Base-by-base conservation (phyloP, 2,797 vertebrate genomes). In the Poecilia wingei region DNA sequence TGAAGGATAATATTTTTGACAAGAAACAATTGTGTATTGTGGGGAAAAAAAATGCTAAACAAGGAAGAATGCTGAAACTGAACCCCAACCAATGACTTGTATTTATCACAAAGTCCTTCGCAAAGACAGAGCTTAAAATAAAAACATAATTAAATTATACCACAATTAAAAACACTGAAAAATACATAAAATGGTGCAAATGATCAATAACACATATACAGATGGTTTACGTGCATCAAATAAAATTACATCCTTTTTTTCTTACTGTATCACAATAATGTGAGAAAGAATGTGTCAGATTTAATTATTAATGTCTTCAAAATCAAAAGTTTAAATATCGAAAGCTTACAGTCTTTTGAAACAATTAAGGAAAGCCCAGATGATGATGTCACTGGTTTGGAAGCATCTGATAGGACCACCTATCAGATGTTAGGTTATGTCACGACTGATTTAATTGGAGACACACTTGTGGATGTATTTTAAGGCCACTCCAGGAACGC, bases 1-100 rank as follows among this genome's bases (percentile, higher is more conserved):
- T 69, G 39, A 69, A 43, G 39, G 66, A n/a, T 41, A 39, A 66
- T 68, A 41, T 41, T 68, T 68, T 69, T 69, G 66, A n/a, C 39
- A n/a, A 69, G 39, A 9, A 69, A 28, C 41, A 45, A n/a, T 43
- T 39, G 33, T 39, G 61, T 36, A 10, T 22, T 66, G 61, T 4
- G 36, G 61, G 4, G 10, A 66, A 39, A 25, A 36, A 39, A 66
- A 39, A 25, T 3, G 13, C 57, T 31, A 59, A 59, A 59, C 25
- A 45, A 70, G 12, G 2, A n/a, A 45, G 22, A 69, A 6, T 16
- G 25, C 41, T 45, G 10, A 70, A 70, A 45, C 20, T 70, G 68
- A 70, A 43, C 41, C 41, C 68, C 9, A 6, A 28, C 25, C 3
- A 7, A 2, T 70, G 2, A 43, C 6, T 13, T 70, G 41, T 6